Conservation (phyloP, 2,888 invertebrate genomes). For the Ormyrus pomaceus region DNA sequence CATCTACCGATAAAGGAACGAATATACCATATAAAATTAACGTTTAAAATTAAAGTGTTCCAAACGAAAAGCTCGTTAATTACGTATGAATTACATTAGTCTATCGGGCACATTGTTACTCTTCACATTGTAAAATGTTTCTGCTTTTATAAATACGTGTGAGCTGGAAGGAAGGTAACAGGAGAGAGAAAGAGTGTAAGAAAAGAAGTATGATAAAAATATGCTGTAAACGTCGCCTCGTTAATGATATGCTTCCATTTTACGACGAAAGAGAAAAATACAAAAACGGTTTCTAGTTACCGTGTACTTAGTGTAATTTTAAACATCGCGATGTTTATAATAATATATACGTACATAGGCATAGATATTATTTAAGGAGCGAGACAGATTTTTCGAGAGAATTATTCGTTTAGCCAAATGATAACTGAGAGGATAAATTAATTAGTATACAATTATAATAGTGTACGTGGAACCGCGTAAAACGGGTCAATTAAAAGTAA, state of each 20-base stretch:
- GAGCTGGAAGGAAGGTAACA: too few relatives aligned
- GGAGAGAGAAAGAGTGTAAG: background rate
- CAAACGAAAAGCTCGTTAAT: background rate
- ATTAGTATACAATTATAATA: slow-evolving; percentile 4
- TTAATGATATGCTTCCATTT: slow-evolving; percentile 27
- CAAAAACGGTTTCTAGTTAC: slow-evolving; percentile 36
- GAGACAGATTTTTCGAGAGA: background rate
- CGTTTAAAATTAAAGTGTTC: too few relatives aligned
- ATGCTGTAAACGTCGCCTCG: background rate
- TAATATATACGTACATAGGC: background rate
- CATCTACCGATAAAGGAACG: too few relatives aligned
- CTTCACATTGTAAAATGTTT: slow-evolving; percentile 34
- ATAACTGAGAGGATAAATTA: slow-evolving; percentile 14
- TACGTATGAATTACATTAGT: slow-evolving; percentile 18
- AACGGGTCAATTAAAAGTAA: slow-evolving; percentile 37
- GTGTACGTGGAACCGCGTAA: slow-evolving; percentile 14
- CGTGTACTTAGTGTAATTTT: slow-evolving; percentile 38
- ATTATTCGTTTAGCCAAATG: slow-evolving; percentile 28
- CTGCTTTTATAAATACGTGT: too few relatives aligned
- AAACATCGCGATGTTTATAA: slow-evolving; percentile 44
- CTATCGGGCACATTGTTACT: slow-evolving; percentile 25
- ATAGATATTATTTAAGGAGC: slow-evolving; percentile 27
- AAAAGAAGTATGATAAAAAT: background rate
- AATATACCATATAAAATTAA: too few relatives aligned
- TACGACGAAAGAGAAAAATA: background rate